A percentile compares a stretch with the other conserved stretches of the same genome.
Conservation (phyloP, 2,888 invertebrate genomes). For the Eupithecia vulgata region DNA sequence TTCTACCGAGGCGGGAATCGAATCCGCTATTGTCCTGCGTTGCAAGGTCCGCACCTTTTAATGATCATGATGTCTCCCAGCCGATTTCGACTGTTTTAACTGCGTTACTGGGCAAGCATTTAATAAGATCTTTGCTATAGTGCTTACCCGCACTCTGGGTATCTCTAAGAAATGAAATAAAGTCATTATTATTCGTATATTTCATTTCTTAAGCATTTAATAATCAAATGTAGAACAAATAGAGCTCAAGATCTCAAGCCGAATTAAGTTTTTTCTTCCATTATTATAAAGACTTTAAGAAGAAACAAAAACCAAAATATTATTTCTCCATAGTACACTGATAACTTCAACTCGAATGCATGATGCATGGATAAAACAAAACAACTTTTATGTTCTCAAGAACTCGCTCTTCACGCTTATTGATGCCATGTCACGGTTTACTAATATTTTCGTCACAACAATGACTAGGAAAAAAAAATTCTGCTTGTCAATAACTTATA, state of each 20-base stretch:
- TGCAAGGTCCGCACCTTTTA: too few species aligned
- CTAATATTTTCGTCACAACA: conserved; percentile 5
- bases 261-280: background rate
- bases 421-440: conserved; percentile 13
- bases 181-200: too few species aligned
- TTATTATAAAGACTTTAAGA: background rate
- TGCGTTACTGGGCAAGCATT: too few species aligned
- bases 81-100: too few species aligned
- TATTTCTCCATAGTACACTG: background rate
- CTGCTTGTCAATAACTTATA: background rate
- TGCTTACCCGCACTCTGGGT: too few species aligned
- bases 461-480: conserved; percentile 22
- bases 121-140: too few species aligned
- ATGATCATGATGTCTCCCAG: too few species aligned
- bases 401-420: conserved; percentile 9
- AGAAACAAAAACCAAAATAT: background rate
- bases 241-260: background rate
- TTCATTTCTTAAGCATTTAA: too few species aligned
- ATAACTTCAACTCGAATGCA: background rate
- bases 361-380: conserved; percentile 5
- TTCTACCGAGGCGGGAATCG: too few species aligned
- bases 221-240: background rate
- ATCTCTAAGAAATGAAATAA: too few species aligned
- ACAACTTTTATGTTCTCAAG: conserved; percentile 6
- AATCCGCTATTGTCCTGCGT: too few species aligned